Conservation (phyloP, 2,113 vertebrate species). For the Empidonax alnorum region DNA sequence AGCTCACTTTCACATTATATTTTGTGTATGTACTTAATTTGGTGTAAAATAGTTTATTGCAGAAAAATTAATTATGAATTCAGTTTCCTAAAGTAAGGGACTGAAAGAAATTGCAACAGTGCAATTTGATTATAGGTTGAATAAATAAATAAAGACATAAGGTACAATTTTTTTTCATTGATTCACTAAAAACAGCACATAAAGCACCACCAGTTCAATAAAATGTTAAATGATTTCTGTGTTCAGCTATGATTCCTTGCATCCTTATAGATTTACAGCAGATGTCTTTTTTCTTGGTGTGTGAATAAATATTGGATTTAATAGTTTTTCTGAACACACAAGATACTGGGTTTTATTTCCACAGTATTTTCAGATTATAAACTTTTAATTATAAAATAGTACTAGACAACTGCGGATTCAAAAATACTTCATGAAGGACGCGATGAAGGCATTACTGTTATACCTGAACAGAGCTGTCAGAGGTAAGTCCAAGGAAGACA, state of each 20-base stretch:
- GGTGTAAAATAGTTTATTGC: constrained; percentile 65
- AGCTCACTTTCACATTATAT: not conserved
- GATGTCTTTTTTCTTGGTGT: not conserved
- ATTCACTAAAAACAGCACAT: not conserved
- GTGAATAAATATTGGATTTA: constrained; percentile 32
- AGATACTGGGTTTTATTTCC: not conserved
- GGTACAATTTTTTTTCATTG: constrained; percentile 19
- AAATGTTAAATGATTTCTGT: not conserved
- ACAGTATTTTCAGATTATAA: not conserved
- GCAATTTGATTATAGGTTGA: constrained; percentile 32
- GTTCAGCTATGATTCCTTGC: not conserved
- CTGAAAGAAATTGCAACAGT: not conserved
- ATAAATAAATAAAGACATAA: not conserved
- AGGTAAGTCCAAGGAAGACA: not conserved
- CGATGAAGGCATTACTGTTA: not conserved
- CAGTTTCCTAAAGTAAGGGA: not conserved
- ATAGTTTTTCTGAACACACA: constrained; percentile 17
- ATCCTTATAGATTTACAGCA: not conserved
- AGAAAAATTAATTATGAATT: constrained; percentile 39
- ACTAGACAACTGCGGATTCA: not conserved
- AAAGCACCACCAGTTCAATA: constrained; percentile 17
- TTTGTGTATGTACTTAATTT: constrained; percentile 55
- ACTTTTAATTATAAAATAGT: not conserved
- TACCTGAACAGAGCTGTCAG: not conserved
- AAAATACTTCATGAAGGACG: not conserved